phyloP scores from a whole-genome alignment of 2,888 invertebrate genomes.

The Chrysotoxum bicinctum region DNA sequence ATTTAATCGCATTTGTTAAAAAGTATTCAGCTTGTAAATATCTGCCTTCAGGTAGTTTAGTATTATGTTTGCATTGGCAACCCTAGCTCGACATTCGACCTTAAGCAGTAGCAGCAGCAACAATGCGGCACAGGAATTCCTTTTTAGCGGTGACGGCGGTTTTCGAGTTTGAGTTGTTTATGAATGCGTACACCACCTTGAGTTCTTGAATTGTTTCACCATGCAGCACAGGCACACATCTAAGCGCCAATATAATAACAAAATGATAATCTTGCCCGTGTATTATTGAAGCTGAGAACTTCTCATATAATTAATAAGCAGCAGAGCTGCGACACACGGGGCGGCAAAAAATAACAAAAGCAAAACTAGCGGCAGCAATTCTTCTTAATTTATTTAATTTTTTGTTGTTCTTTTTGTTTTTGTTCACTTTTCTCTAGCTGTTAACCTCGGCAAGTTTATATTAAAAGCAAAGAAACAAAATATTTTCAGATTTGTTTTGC shows the following conservation, averaged over 20 bases:
- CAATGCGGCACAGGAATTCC: conserved; percentile 59
- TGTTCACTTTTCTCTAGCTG: conserved; percentile 51
- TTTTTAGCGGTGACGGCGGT: conserved; percentile 2
- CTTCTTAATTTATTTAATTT: conserved; percentile 27
- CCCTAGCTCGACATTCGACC: conserved; percentile 57
- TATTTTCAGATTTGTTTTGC: conserved; percentile 63
- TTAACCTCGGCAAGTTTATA: conserved; percentile 53
- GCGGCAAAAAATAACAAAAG: conserved; percentile 37
- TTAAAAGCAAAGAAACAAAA: conserved; percentile 42
- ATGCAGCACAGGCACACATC: conserved; percentile 37
- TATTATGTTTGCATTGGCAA: conserved; percentile 56
- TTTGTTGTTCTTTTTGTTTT: conserved; percentile 49
- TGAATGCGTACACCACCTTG: conserved; percentile 48
- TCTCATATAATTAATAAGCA: background rate
- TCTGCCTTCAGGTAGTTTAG: background rate
- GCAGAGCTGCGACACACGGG: conserved; percentile 17
- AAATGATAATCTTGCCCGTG: background rate
- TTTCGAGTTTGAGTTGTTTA: conserved; percentile 48
- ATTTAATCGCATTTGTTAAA: conserved; percentile 37
- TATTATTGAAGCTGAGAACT: conserved; percentile 1
- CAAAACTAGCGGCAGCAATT: conserved; percentile 35
- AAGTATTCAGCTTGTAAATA: background rate
- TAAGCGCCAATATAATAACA: conserved; percentile 21
- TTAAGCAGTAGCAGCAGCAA: conserved; percentile 37
- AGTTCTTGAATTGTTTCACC: conserved; percentile 41